Conservation (phyloP, 2,113 vertebrate genomes). For the Otolemur garnettii region DNA sequence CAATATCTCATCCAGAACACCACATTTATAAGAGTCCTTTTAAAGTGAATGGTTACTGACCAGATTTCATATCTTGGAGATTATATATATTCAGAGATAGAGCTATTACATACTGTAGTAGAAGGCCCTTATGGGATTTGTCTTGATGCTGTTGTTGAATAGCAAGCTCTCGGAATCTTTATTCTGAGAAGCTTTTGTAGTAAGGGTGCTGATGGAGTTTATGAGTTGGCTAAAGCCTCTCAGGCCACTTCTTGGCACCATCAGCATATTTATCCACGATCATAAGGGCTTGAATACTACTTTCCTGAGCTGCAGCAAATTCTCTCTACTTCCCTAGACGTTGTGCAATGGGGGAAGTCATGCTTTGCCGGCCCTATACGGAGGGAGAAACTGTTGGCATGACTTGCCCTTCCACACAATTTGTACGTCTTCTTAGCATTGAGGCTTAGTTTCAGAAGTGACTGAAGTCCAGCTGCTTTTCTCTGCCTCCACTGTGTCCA, state of each 20-base stretch:
- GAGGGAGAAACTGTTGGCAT: background rate
- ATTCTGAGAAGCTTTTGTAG: background rate
- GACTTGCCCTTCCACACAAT: background rate
- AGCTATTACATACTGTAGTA: background rate
- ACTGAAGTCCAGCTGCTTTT: background rate
- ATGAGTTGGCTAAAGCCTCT: background rate
- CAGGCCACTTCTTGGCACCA: background rate
- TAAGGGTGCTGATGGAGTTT: background rate
- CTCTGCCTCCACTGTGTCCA: background rate
- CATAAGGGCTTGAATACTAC: background rate
- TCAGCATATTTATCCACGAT: background rate
- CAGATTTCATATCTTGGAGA: background rate
- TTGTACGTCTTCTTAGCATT: background rate
- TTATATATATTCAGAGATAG: background rate
- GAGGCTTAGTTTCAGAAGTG: background rate
- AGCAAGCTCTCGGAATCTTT: background rate
- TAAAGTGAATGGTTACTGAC: background rate
- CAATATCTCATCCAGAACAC: background rate
- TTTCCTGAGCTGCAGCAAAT: background rate
- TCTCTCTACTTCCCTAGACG: background rate
- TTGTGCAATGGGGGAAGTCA: background rate
- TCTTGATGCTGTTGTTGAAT: background rate
- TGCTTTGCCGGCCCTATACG: background rate
- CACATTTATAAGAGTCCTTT: background rate
- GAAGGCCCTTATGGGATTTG: background rate